phyloP scores from a whole-genome alignment of 1,140 invertebrate genomes.

The Daktulosphaira vitifoliae region DNA sequence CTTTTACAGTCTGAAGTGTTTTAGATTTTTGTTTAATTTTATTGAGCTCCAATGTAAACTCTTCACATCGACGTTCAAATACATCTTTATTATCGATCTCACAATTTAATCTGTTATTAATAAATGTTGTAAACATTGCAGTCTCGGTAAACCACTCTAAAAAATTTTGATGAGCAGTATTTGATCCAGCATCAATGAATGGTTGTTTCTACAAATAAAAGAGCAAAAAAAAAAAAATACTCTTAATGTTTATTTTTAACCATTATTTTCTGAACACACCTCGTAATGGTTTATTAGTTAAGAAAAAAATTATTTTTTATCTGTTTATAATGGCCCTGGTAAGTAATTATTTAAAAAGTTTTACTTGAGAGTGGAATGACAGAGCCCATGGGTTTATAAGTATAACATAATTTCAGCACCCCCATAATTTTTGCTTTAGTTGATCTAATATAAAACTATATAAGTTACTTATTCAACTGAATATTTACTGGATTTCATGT shows the following conservation, averaged over 20 bases:
- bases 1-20: slow-evolving; percentile 1
- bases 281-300: not conserved
- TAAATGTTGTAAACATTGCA: slow-evolving; percentile 59
- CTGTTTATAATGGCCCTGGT: not conserved
- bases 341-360: too few species aligned
- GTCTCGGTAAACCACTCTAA: slow-evolving; percentile 77
- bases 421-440: too few species aligned
- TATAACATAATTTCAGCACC: too few species aligned
- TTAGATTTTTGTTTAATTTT: slow-evolving; percentile 28
- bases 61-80: slow-evolving; percentile 6
- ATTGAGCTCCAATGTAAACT: slow-evolving; percentile 7
- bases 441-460: too few species aligned
- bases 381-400: too few species aligned
- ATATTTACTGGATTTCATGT: too few species aligned
- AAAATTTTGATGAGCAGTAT: slow-evolving; percentile 58
- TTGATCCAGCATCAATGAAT: slow-evolving; percentile 52
- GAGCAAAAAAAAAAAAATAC: slow-evolving; percentile 33
- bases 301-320: not conserved
- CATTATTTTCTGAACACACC: not conserved
- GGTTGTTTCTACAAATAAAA: slow-evolving; percentile 50
- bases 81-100: slow-evolving; percentile 35
- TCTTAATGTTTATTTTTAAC: not conserved
- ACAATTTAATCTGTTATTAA: slow-evolving; percentile 37
- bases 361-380: too few species aligned
- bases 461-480: too few species aligned